Base-by-base conservation (phyloP, 92 coral and sea anemone genomes). In the Epizoanthus stellaris region DNA sequence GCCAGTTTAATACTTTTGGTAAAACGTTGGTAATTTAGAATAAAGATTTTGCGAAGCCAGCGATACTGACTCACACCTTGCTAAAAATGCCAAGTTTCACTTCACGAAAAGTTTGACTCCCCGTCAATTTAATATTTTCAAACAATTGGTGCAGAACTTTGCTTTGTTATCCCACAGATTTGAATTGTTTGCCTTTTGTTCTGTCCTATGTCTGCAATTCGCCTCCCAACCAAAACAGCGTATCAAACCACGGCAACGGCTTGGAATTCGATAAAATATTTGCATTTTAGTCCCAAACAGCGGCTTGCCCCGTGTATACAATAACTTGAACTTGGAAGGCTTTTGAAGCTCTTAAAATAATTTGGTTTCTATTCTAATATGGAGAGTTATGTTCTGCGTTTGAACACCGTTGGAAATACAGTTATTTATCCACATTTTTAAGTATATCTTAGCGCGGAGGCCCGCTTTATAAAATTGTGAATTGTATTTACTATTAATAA, bases 81-180 rank as follows among this genome's bases (percentile, higher is more conserved):
- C n/a, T 52, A 7, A 66, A 66, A 66, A 11, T 66, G 6, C 20
- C 6, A 16, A 66, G 70, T 66, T 66, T 30, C 16, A 9, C 7
- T 66, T 66, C 70, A 66, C 21, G 70, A 12, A 15, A 66, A 66
- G 70, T 66, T 66, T 66, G 30, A 25, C 40, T 39, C n/a, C 70
- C 70, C 39, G 39, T 21, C 17, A 30, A 5, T 66, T 8, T 66
- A 52, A 52, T 52, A 9, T 9, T 52, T 52, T 52, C 56, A 52
- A 52, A 52, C 56, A 52, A 52, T 52, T 52, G 1, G 15, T 10
- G 56, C 56, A 52, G 56, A 9, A 52, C 12, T 25, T 25, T 66
- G 69, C 16, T 66, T 66, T 66, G 70, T 66, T 25, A 25, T 30
- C 70, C 70, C 34, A 16, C 70, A 30, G 70, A 2, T 17, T 10